Percentiles rank a stretch among this genome's conserved stretches.
These are phyloP conservation scores for Chiroxiphia lanceolata DNA, from an alignment of 2,797 vertebrate genomes.

Conservation along the genomic window DNA sequence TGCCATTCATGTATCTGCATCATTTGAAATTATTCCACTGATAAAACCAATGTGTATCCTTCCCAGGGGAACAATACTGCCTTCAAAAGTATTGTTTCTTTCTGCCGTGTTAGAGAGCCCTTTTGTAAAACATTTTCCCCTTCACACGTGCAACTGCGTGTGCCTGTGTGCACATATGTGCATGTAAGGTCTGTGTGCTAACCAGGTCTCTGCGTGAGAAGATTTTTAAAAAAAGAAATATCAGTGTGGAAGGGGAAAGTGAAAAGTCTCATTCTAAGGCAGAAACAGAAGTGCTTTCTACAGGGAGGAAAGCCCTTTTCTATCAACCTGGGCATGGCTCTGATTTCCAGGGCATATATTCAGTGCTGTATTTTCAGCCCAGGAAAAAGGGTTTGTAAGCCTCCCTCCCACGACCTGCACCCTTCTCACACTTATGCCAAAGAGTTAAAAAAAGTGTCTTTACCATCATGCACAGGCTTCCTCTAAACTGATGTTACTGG, in stretches of 20 bases:
- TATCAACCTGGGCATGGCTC: background rate
- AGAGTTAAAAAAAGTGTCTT: background rate
- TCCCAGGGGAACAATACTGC: constrained; percentile 48
- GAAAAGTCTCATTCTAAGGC: background rate
- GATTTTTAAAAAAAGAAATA: background rate
- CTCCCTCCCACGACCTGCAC: background rate
- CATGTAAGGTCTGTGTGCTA: background rate
- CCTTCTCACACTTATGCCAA: background rate
- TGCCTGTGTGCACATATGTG: background rate
- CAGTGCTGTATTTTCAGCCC: background rate
- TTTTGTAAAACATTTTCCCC: background rate
- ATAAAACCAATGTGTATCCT: constrained; percentile 50
- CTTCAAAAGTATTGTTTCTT: constrained; percentile 50
- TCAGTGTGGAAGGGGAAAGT: background rate
- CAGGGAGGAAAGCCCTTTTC: background rate
- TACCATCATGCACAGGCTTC: background rate
- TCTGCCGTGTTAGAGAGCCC: constrained; percentile 44
- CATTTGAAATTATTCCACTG: constrained; percentile 73
- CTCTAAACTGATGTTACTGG: background rate
- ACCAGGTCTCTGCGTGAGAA: background rate
- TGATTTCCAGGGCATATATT: background rate
- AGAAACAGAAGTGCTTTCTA: background rate
- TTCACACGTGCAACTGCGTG: background rate
- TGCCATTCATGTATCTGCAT: constrained; percentile 67
- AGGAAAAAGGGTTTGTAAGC: background rate